Conservation (phyloP, 2,888 invertebrate genomes). For the Acleris laterana region DNA sequence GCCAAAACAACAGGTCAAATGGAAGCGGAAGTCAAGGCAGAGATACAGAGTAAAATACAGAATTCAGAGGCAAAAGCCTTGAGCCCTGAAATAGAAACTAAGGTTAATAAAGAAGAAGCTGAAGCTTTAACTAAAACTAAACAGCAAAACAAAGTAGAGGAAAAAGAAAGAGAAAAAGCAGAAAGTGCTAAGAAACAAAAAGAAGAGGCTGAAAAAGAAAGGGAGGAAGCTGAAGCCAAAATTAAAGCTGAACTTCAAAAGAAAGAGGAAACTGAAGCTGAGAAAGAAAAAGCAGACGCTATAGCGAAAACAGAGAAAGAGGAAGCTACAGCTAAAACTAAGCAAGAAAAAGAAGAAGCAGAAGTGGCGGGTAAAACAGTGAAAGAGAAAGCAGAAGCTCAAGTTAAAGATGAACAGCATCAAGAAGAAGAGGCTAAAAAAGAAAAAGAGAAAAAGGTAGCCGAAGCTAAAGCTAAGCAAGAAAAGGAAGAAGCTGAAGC, state of each 20-base stretch:
- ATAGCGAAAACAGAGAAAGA: constrained; percentile 40
- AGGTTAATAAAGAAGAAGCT: constrained; percentile 39
- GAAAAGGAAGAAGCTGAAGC: not conserved
- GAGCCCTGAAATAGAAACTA: not conserved
- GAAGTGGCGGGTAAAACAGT: constrained; percentile 5
- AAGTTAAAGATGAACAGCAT: constrained; percentile 37
- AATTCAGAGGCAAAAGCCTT: constrained; percentile 14
- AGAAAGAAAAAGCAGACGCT: constrained; percentile 8
- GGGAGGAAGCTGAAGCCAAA: constrained; percentile 17
- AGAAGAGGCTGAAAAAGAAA: constrained; percentile 32
- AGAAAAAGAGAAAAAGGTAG: not conserved
- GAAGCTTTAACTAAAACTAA: constrained; percentile 30
- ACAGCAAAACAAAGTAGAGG: constrained; percentile 15
- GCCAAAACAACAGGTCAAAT: constrained; percentile 27
- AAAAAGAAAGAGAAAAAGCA: constrained; percentile 22
- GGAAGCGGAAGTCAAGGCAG: constrained; percentile 1
- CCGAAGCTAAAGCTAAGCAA: not conserved
- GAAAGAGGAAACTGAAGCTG: constrained; percentile 1
- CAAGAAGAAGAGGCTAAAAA: constrained; percentile 39
- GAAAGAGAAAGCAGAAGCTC: constrained; percentile 29
- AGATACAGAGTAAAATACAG: constrained; percentile 6
- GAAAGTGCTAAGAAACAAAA: constrained; percentile 12
- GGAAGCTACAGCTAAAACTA: constrained; percentile 25
- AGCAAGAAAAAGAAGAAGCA: constrained; percentile 37
- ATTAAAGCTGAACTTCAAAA: constrained; percentile 18